Evolutionary conservation across 2,113 vertebrate genomes (phyloP).

Genomic region (Pardalotus punctatus): DNA sequence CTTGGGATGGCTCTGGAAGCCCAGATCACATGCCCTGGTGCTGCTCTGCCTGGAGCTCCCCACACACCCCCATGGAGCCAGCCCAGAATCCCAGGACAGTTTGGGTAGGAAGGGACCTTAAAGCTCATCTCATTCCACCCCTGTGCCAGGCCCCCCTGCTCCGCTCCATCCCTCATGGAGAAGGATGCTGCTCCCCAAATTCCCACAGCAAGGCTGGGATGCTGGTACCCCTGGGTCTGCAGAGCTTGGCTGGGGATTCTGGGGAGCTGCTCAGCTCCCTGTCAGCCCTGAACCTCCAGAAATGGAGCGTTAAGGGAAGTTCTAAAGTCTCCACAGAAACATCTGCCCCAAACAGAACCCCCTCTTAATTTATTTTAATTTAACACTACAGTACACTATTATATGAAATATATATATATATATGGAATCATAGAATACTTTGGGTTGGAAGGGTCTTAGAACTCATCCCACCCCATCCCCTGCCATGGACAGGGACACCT

Average conservation of each 20-base stretch:
- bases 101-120: not conserved
- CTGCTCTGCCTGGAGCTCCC: not conserved
- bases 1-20: not conserved
- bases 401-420: not conserved
- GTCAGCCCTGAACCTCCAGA: not conserved
- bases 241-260: not conserved
- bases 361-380: not conserved
- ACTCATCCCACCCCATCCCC: not conserved
- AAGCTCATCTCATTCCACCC: not conserved
- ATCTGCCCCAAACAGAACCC: not conserved
- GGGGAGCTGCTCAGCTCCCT: not conserved
- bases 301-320: too few species aligned
- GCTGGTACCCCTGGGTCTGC: rapidly evolving
- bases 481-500: not conserved
- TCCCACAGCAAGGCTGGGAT: not conserved
- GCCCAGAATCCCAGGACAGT: not conserved
- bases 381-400: not conserved
- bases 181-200: not conserved
- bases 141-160: not conserved
- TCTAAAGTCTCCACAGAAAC: not conserved
- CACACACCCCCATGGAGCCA: not conserved
- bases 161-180: not conserved
- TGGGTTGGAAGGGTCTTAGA: not conserved
- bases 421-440: not conserved
- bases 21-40: rapidly evolving